phyloP scores from a whole-genome alignment of 2,113 vertebrate species.

The Melanocharis versteri region DNA sequence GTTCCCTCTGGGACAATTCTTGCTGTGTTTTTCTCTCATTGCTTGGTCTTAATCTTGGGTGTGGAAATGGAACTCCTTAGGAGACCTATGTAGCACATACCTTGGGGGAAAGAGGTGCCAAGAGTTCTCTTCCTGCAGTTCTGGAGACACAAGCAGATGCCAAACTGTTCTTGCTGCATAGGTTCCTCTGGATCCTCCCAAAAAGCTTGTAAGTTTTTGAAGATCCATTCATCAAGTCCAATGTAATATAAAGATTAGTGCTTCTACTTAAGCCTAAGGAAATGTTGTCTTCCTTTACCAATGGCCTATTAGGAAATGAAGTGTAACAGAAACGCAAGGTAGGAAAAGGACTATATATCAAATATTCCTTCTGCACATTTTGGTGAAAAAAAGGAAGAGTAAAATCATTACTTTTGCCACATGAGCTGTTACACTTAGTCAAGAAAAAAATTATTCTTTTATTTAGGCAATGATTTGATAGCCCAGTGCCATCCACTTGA shows the following conservation, averaged over 20 bases:
- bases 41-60: neutral
- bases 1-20: neutral
- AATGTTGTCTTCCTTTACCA: neutral
- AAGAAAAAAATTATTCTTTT: neutral
- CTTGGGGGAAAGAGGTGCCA: neutral
- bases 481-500: neutral
- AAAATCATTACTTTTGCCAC: neutral
- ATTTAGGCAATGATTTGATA: neutral
- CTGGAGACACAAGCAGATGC: neutral
- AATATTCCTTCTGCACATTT: neutral
- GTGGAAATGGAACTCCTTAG: neutral
- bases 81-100: neutral
- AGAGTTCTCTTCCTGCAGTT: neutral
- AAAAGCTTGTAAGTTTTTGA: neutral
- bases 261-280: neutral
- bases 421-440: neutral
- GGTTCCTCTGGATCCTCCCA: neutral
- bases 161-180: neutral
- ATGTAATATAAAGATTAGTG: neutral
- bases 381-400: neutral
- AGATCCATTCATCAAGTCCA: neutral
- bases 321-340: neutral
- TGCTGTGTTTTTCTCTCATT: neutral
- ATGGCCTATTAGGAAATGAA: neutral
- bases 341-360: neutral